phyloP scores from a whole-genome alignment of 2,888 invertebrate genomes.

The Pseudococcus jackbeardsleyi region DNA sequence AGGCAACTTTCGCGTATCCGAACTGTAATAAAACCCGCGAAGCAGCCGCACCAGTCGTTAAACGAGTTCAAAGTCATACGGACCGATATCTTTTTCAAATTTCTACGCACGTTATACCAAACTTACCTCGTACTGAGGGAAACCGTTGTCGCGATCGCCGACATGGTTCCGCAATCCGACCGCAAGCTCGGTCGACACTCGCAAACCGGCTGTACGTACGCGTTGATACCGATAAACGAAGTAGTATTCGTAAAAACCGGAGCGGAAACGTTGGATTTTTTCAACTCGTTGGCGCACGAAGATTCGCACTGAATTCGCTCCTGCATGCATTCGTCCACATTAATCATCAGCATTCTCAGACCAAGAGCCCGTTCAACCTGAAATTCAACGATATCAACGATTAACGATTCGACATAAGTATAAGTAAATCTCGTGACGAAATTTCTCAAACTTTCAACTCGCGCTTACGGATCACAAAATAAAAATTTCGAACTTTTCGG shows the following conservation, averaged over 20 bases:
- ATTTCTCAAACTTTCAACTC: no score
- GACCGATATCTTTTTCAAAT: no score
- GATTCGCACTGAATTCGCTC: slow-evolving; percentile 79
- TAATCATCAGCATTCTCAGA: slow-evolving; percentile 85
- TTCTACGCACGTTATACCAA: neutral
- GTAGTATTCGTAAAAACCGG: slow-evolving; percentile 93
- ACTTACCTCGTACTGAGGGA: neutral
- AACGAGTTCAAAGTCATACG: no score
- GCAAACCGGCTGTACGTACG: slow-evolving; percentile 85
- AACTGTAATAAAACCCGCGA: slow-evolving; percentile 17
- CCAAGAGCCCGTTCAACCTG: slow-evolving; percentile 71
- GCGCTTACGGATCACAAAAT: no score
- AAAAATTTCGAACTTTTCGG: no score
- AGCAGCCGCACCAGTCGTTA: neutral
- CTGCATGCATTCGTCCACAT: slow-evolving; percentile 90
- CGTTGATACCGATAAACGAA: slow-evolving; percentile 93
- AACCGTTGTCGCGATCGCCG: neutral
- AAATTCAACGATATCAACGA: neutral
- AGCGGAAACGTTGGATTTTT: slow-evolving; percentile 80
- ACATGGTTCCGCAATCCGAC: neutral
- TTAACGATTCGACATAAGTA: no score
- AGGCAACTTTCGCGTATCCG: slow-evolving; percentile 67
- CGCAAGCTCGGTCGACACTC: slow-evolving; percentile 72
- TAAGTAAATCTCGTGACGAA: neutral
- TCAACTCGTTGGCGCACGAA: slow-evolving; percentile 86